phyloP scores from a whole-genome alignment of 2,888 invertebrate genomes.

The Oegoconia quadripuncta region DNA sequence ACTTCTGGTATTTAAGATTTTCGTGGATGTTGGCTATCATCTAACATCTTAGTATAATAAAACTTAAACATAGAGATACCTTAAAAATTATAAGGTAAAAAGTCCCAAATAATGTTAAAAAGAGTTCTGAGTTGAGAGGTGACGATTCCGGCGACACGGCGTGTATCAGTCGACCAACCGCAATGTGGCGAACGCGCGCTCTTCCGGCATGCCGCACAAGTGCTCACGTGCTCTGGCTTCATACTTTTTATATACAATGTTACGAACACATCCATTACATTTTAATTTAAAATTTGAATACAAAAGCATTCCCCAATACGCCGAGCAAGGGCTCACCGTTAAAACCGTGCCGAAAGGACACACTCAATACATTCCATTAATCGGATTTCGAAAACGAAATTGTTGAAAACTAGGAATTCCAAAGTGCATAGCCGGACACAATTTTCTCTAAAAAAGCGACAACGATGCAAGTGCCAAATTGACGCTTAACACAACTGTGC shows the following conservation, averaged over 20 bases:
- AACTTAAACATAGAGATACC: too few species aligned
- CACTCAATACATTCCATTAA: too few species aligned
- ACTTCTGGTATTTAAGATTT: too few species aligned
- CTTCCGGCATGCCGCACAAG: slow-evolving; percentile 35
- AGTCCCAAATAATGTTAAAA: slow-evolving; percentile 51
- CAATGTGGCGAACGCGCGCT: slow-evolving; percentile 49
- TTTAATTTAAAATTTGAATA: too few species aligned
- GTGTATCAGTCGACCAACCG: slow-evolving; percentile 46
- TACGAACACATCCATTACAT: too few species aligned
- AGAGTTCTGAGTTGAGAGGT: slow-evolving; percentile 41
- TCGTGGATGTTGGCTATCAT: too few species aligned
- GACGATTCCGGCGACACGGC: slow-evolving; percentile 33
- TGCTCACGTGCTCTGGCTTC: neutral
- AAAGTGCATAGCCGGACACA: neutral
- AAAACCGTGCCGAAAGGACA: too few species aligned
- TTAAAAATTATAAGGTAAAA: too few species aligned
- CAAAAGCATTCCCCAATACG: too few species aligned
- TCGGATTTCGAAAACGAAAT: too few species aligned
- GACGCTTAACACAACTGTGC: slow-evolving; percentile 54
- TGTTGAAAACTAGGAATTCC: neutral
- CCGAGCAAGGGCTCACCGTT: too few species aligned
- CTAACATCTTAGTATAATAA: too few species aligned
- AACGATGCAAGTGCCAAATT: slow-evolving; percentile 40
- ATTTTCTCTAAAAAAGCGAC: neutral
- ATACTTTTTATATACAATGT: neutral